phyloP scores from a whole-genome alignment of 2,797 vertebrate genomes.

The Numenius phaeopus region DNA sequence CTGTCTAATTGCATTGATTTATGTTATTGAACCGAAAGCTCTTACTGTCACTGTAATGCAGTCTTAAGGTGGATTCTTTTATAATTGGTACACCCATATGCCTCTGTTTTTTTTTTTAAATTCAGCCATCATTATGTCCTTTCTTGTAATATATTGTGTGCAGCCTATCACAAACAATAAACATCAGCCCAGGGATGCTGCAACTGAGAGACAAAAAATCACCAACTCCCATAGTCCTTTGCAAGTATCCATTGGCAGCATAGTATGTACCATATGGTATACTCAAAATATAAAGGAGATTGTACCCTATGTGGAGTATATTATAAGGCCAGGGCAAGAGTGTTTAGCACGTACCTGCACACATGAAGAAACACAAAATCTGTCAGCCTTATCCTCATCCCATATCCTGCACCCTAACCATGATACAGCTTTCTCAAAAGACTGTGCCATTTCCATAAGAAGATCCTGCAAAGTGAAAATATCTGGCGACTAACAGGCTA shows the following conservation, averaged over 20 bases:
- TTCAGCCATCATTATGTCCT: not conserved
- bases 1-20: constrained; percentile 56
- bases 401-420: not conserved
- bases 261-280: not conserved
- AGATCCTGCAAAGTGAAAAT: not conserved
- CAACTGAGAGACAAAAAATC: not conserved
- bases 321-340: not conserved
- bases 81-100: not conserved
- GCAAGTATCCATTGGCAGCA: not conserved
- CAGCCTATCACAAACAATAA: not conserved
- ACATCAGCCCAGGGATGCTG: not conserved
- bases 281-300: not conserved
- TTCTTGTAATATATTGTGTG: not conserved
- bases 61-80: constrained; percentile 13
- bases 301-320: not conserved
- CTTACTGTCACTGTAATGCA: not conserved
- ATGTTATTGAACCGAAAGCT: constrained; percentile 29
- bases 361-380: not conserved
- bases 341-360: not conserved
- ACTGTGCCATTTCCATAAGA: not conserved
- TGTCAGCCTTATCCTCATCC: not conserved
- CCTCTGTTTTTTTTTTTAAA: not conserved
- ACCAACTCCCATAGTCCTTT: not conserved
- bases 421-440: not conserved
- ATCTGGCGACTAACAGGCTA: not conserved